These are phyloP conservation scores for Ochlodes sylvanus DNA, from an alignment of 2,888 invertebrate species.

Conservation along the genomic window DNA sequence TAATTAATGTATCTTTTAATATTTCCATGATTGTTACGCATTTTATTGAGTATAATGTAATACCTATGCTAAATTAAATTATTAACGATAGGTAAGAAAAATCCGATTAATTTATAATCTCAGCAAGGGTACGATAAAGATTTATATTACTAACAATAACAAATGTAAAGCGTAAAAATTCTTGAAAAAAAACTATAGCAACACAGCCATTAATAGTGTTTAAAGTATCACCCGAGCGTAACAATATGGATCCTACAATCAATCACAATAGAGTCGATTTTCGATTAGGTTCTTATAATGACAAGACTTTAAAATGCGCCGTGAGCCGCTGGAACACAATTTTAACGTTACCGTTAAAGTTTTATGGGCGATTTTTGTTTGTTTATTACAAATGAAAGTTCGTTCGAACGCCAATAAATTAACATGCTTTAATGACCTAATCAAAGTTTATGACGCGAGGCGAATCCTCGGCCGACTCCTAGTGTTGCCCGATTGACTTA, in stretches of 20 bases:
- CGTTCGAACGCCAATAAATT: slow-evolving; percentile 81
- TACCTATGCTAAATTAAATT: not conserved
- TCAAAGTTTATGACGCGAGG: slow-evolving; percentile 84
- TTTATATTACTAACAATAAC: not conserved
- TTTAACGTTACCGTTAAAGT: slow-evolving; percentile 53
- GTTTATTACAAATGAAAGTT: slow-evolving; percentile 72
- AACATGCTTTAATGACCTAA: slow-evolving; percentile 84
- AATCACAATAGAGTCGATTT: slow-evolving; percentile 65
- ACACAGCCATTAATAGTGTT: slow-evolving; percentile 14
- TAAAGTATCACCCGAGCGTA: not conserved
- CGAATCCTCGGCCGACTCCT: slow-evolving; percentile 81
- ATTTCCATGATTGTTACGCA: not conserved
- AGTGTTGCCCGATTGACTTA: slow-evolving; percentile 83
- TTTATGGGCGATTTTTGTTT: slow-evolving; percentile 69
- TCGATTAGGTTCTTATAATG: slow-evolving; percentile 66
- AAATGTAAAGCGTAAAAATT: not conserved
- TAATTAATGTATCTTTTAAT: not conserved
- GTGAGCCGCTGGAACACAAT: slow-evolving; percentile 48
- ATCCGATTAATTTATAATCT: not conserved
- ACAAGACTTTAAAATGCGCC: slow-evolving; percentile 59
- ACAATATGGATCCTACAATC: slow-evolving; percentile 17
- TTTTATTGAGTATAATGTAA: too few relatives aligned
- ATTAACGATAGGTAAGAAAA: not conserved
- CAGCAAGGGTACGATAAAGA: not conserved
- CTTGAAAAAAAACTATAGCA: slow-evolving; percentile 8